A percentile compares a stretch with the other conserved stretches of the same genome.
phyloP scores from a whole-genome alignment of 2,888 invertebrate genomes.

The Synergus gifuensis region DNA sequence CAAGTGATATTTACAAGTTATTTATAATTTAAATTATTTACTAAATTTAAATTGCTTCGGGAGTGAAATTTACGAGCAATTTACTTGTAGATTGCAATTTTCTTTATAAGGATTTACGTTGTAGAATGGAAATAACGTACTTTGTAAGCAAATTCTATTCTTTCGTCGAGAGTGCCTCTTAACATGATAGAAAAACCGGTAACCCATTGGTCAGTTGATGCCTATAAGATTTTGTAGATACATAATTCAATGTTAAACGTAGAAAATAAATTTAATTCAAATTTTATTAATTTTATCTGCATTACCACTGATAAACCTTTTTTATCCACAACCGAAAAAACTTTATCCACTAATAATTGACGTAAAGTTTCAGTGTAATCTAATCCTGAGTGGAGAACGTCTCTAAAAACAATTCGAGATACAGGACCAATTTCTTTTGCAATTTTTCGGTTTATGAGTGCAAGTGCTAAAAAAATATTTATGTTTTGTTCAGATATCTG shows the following conservation, averaged over 20 bases:
- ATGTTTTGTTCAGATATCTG: slow-evolving; percentile 15
- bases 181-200: slow-evolving; percentile 80
- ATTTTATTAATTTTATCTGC: slow-evolving; percentile 23
- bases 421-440: slow-evolving; percentile 63
- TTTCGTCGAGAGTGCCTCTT: slow-evolving; percentile 79
- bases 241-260: neutral
- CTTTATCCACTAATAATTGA: slow-evolving; percentile 69
- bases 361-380: slow-evolving; percentile 74
- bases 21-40: neutral
- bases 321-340: slow-evolving; percentile 67
- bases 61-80: neutral
- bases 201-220: slow-evolving; percentile 64
- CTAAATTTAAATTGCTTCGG: no score
- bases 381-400: slow-evolving; percentile 69
- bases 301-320: slow-evolving; percentile 60
- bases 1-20: neutral
- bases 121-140: slow-evolving; percentile 55
- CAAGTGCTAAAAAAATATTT: slow-evolving; percentile 61
- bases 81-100: neutral
- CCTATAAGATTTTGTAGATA: slow-evolving; percentile 42
- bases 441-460: slow-evolving; percentile 70
- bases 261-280: neutral
- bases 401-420: slow-evolving; percentile 64
- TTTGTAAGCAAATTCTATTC: slow-evolving; percentile 72
- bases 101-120: neutral